phyloP scores from a whole-genome alignment of 2,888 invertebrate genomes.

The Hyalella azteca region DNA sequence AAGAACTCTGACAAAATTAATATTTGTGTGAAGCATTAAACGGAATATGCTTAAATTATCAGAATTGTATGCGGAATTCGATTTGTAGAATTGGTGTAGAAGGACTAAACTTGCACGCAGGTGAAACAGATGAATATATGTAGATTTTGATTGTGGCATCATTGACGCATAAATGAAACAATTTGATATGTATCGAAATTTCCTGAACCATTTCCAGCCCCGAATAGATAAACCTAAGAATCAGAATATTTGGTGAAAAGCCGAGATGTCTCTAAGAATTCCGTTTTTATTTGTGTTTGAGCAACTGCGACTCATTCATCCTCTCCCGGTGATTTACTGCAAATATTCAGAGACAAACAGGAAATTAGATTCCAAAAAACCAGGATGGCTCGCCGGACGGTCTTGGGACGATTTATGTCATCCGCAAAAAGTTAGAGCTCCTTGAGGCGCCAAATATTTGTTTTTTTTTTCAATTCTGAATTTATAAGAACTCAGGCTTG shows the following conservation, averaged over 20 bases:
- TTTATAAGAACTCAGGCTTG: neutral
- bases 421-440: too few species aligned
- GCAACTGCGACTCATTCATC: neutral
- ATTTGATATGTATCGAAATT: neutral
- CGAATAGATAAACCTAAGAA: neutral
- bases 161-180: neutral
- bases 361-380: conserved; percentile 30
- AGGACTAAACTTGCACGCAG: neutral
- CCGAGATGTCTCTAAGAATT: neutral
- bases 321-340: neutral
- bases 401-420: neutral
- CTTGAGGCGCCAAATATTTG: too few species aligned
- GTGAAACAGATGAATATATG: neutral
- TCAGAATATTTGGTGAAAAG: neutral
- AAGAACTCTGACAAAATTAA: too few species aligned
- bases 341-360: conserved; percentile 18
- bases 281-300: neutral
- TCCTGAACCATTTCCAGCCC: too few species aligned
- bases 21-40: too few species aligned
- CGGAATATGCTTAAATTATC: too few species aligned
- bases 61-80: too few species aligned
- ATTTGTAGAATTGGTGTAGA: neutral
- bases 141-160: neutral
- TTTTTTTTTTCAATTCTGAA: neutral
- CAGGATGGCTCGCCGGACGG: neutral